phyloP scores from a whole-genome alignment of 2,888 invertebrate genomes.

The Eupithecia insigniata region DNA sequence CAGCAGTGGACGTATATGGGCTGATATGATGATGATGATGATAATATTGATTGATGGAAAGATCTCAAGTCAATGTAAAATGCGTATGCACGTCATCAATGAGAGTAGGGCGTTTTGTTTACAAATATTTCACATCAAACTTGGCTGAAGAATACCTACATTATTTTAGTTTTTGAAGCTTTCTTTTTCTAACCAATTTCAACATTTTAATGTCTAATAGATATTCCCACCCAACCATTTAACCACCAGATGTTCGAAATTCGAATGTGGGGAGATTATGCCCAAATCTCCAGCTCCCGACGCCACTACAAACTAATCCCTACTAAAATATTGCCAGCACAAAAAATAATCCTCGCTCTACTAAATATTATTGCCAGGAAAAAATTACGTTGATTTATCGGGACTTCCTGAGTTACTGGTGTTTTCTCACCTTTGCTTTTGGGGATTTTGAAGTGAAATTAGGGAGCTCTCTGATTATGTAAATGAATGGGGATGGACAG shows the following conservation, averaged over 20 bases:
- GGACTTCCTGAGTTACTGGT: conserved; percentile 49
- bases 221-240: conserved; percentile 37
- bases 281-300: conserved; percentile 34
- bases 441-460: conserved; percentile 14
- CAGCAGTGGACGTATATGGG: no score
- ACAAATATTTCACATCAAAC: background rate
- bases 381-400: conserved; percentile 46
- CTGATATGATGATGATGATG: no score
- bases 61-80: no score
- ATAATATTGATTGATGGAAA: no score
- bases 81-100: no score
- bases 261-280: conserved; percentile 31
- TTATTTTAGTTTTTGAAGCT: background rate
- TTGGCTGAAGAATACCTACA: background rate
- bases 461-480: conserved; percentile 8
- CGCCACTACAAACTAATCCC: conserved; percentile 46
- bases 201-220: conserved; percentile 7
- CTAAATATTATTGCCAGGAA: conserved; percentile 33
- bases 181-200: background rate
- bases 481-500: background rate
- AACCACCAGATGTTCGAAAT: conserved; percentile 41
- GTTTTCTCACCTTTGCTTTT: conserved; percentile 51
- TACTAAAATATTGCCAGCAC: conserved; percentile 36
- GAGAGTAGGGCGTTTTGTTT: background rate
- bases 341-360: conserved; percentile 34